Base-by-base conservation (phyloP, 2,797 vertebrate genomes). In the Botia kubotai region DNA sequence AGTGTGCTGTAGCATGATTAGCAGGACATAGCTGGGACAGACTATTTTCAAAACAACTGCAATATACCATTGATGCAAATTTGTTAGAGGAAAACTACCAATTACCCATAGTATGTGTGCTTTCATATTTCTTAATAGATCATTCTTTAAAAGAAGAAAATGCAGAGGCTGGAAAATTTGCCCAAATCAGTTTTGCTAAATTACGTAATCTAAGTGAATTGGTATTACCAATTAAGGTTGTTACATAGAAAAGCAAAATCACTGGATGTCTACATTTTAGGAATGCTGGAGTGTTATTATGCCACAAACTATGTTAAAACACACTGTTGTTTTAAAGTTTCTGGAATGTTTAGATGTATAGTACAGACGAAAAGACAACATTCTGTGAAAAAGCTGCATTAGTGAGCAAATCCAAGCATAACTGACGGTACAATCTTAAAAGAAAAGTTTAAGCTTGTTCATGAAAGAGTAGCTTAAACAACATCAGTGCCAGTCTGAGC, bases 151-250 rank as follows among this genome's bases (percentile, higher is more conserved):
- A 29, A 29, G 29, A n/a, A 55, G 10, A 43, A 0, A 43, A 26
- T 16, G 16, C 8, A 26, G 21, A 69, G 19, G 13, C 6, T 7
- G 13, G 19, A 13, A 66, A 39, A 39, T 3, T 23, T 3, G 0
- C 29, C 29, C 4, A 4, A 29, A 4, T 4, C 29, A 4, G 29
- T 43, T 67, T 43, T 67, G 7, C 74, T 23, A 23, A 55, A 0
- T 7, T 55, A 4, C 0, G 0, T 17, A 43, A 29, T 29, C 29
- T 29, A 29, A 29, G 29, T 29, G 29, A 29, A 2, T 57, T 26
- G 36, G 19, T 68, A 57, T 77, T 68, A 46, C 63, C 50, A 43
- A 19, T 67, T 68, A 57, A 57, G 75, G 19, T 33, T 57, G 63
- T 14, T 46, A 68, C 33, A 43, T 43, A 55, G 14, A 23, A 77